Evolutionary conservation across 2,888 invertebrate species (phyloP), one percentile per base, ranked within the genome.

Genomic region (Psylliodes chrysocephalus): DNA sequence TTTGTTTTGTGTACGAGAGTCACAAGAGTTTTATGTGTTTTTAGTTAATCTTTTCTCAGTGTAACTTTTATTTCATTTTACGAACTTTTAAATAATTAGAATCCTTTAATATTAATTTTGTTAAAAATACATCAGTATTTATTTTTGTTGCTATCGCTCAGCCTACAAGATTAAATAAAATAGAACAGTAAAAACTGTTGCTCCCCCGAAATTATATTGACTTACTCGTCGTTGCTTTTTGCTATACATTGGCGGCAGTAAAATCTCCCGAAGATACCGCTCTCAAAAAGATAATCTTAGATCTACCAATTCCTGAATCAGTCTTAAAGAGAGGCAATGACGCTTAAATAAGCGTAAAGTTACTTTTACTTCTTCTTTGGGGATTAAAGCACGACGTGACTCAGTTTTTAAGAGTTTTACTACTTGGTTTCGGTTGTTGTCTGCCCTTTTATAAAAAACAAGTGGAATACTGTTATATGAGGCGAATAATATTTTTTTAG

Each of bases 231-330:
- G 46, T 46, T 46, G 22, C 22, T 19, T 22, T 46, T 46, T 46
- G 22, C 46, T 19, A 14, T 17, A 46, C 12, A 46, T 8, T 46
- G n/a, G 28, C 47, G 15, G 19, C 19, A 30, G 33, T 52, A 52
- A 30, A 52, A 52, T 33, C 5, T 35, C 51, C 51, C 18, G 17
- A 10, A 51, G 17, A n/a, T 30, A 10, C 18, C 33, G n/a, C n/a
- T 52, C 18, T 35, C 33, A 52, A 33, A 30, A 52, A 12, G 22
- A n/a, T 35, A 35, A 52, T 52, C 51, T 35, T 1, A 35, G 33
- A 52, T 35, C 35, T 52, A 18, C 15, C 18, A n/a, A 19, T 22
- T 52, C 33, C 19, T 10, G 28, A 52, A 52, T 35, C 51, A 19
- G 47, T 15, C 28, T 15, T n/a, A 12, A 19, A 33, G 3, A 7